Percentiles rank a stretch among this genome's conserved stretches.
Conservation (phyloP, 1,140 invertebrate genomes). For the Brachionus angularis region DNA sequence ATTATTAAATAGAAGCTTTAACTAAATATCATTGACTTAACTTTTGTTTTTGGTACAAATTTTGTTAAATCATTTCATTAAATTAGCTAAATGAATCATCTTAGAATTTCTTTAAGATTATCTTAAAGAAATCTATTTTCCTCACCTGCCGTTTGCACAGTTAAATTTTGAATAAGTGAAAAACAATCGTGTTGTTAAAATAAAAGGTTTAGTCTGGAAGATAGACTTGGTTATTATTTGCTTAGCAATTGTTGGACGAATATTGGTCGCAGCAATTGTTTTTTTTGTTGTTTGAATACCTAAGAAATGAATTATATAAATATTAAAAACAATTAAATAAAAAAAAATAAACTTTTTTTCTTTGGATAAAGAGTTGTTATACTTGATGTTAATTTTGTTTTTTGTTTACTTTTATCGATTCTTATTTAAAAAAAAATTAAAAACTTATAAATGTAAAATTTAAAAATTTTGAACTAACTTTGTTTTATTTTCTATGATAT, state of each 20-base stretch:
- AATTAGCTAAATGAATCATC: too few species aligned
- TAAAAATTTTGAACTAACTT: neutral
- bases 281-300: too few species aligned
- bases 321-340: too few species aligned
- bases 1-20: neutral
- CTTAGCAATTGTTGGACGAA: too few species aligned
- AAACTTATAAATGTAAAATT: neutral
- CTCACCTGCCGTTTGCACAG: conserved; percentile 17
- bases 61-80: neutral
- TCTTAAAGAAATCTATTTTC: neutral
- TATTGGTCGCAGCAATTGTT: too few species aligned
- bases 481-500: neutral
- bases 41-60: conserved; percentile 24
- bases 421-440: neutral
- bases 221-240: neutral
- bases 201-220: neutral
- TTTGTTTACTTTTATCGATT: neutral
- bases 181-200: neutral
- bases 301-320: too few species aligned
- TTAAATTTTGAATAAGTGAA: neutral
- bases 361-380: too few species aligned
- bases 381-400: too few species aligned
- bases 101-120: neutral
- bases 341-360: too few species aligned
- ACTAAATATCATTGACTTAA: neutral